Evolutionary conservation across 2,113 vertebrate genomes (phyloP).

Genomic region (Meriones unguiculatus): DNA sequence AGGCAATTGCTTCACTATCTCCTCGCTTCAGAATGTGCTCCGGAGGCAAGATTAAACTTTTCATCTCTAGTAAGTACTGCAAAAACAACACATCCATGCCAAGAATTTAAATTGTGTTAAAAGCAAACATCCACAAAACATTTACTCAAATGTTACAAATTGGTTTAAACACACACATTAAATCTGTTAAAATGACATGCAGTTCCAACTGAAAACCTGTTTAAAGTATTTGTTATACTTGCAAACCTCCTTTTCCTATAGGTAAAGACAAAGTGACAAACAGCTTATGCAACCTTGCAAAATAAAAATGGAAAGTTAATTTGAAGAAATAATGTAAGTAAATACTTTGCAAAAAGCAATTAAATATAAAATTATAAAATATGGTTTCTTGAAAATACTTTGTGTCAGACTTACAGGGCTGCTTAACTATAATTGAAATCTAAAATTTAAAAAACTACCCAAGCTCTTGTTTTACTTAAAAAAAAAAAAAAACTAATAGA

Average conservation of each 20-base stretch:
- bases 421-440: no score
- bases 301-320: constrained; percentile 53
- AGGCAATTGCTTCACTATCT: constrained; percentile 98
- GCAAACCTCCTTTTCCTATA: constrained; percentile 54
- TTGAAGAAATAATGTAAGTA: constrained; percentile 41
- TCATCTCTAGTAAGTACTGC: constrained; percentile 99
- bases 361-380: constrained; percentile 48
- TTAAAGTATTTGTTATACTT: constrained; percentile 58
- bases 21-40: constrained; percentile 99
- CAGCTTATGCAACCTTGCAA: constrained; percentile 3
- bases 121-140: constrained; percentile 38
- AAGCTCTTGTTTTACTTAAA: no score
- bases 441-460: no score
- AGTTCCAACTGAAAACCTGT: background rate
- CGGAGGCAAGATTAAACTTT: constrained; percentile 98
- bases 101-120: constrained; percentile 65
- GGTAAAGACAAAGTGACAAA: constrained; percentile 57
- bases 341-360: constrained; percentile 46
- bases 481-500: no score
- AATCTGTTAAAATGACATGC: constrained; percentile 49
- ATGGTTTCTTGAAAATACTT: constrained; percentile 36
- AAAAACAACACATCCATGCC: constrained; percentile 69
- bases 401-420: background rate
- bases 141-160: constrained; percentile 49
- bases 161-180: constrained; percentile 45